Evolutionary conservation across 2,113 vertebrate species (phyloP).

Genomic region (Grallaria varia): DNA sequence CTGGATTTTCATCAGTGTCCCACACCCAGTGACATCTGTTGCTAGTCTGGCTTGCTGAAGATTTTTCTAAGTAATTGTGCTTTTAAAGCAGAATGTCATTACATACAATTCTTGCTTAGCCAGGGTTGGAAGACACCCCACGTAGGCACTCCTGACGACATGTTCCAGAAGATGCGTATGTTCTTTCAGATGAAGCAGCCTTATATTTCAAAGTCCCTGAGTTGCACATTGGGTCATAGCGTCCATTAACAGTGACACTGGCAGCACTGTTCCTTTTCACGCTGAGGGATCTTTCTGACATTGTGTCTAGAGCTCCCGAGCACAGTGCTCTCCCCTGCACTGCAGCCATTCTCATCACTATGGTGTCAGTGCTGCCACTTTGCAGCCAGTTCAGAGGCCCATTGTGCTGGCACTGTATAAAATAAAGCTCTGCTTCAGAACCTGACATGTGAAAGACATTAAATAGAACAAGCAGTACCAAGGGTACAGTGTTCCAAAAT

Average conservation of each 20-base stretch:
- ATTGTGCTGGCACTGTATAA: not conserved
- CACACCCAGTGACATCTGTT: not conserved
- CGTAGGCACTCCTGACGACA: not conserved
- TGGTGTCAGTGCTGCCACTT: not conserved
- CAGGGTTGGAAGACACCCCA: not conserved
- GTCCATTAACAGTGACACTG: not conserved
- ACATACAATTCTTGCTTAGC: not conserved
- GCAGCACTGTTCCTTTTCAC: not conserved
- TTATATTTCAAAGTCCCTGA: not conserved
- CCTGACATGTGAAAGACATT: conserved; percentile 41
- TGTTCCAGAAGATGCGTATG: not conserved
- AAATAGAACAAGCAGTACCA: conserved; percentile 49
- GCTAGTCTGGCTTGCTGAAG: not conserved
- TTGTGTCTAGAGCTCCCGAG: not conserved
- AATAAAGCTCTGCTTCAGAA: conserved; percentile 6
- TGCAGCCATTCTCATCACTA: not conserved
- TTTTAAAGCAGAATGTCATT: not conserved
- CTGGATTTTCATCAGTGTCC: not conserved
- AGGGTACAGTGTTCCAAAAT: conserved; percentile 46
- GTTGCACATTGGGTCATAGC: not conserved
- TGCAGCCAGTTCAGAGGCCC: not conserved
- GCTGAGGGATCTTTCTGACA: not conserved
- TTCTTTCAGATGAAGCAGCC: not conserved
- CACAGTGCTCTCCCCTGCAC: not conserved
- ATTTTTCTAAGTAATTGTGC: not conserved